Conservation (phyloP, 2,888 invertebrate species). For the Plagodis pulveraria region DNA sequence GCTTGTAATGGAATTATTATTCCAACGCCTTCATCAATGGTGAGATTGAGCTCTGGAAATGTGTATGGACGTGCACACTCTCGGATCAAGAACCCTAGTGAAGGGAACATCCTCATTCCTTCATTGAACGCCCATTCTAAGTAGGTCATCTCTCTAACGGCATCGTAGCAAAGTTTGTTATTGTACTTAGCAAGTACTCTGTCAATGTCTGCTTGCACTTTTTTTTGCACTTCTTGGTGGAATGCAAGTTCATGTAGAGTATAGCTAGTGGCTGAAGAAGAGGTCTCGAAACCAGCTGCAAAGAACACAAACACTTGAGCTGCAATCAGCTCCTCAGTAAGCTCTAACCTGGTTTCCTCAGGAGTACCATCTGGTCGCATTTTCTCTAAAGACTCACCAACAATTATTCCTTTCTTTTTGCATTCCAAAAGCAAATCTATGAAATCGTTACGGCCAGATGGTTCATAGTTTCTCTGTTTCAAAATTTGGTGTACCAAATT, state of each 20-base stretch:
- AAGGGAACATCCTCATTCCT: constrained; percentile 64
- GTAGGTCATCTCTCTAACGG: constrained; percentile 60
- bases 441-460: constrained; percentile 59
- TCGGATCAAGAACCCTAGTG: constrained; percentile 59
- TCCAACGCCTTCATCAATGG: constrained; percentile 55
- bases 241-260: constrained; percentile 64
- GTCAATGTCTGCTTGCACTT: constrained; percentile 59
- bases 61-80: constrained; percentile 53
- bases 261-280: constrained; percentile 62
- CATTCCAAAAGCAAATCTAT: constrained; percentile 61
- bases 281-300: constrained; percentile 66
- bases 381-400: constrained; percentile 57
- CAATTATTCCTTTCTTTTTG: constrained; percentile 52
- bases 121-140: constrained; percentile 61
- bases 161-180: constrained; percentile 57
- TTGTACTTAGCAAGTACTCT: constrained; percentile 49
- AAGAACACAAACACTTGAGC: constrained; percentile 66
- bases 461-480: constrained; percentile 55
- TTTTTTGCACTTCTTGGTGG: constrained; percentile 53
- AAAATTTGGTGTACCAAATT: constrained; percentile 57
- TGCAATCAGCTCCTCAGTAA: constrained; percentile 55
- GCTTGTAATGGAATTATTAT: constrained; percentile 59
- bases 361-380: constrained; percentile 53
- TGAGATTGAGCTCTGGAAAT: constrained; percentile 53
- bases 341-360: constrained; percentile 43